phyloP scores from a whole-genome alignment of 2,888 invertebrate genomes.

The Acanthosepion lycidas region DNA sequence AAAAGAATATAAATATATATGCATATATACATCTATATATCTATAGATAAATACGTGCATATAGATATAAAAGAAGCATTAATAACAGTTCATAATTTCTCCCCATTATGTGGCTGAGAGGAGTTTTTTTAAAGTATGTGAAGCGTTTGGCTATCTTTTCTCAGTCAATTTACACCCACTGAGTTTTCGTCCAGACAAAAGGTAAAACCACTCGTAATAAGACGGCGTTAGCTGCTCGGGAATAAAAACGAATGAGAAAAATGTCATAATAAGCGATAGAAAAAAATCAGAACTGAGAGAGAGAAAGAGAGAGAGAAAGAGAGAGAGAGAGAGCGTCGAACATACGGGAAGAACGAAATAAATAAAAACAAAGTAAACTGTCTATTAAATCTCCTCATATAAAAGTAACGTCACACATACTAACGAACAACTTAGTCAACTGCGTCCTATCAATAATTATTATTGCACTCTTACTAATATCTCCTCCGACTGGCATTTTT shows the following conservation, averaged over 20 bases:
- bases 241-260: not conserved
- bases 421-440: no score
- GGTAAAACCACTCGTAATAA: not conserved
- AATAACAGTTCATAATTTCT: no score
- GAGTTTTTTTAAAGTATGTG: no score
- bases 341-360: not conserved
- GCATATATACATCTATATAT: not conserved
- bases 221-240: not conserved
- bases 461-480: no score
- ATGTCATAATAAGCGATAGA: not conserved
- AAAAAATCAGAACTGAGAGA: not conserved
- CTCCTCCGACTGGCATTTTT: no score
- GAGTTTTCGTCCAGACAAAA: not conserved
- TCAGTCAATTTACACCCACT: no score
- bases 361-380: not conserved
- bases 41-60: not conserved
- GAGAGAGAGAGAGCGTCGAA: not conserved
- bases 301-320: not conserved
- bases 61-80: not conserved
- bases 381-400: no score
- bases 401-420: no score
- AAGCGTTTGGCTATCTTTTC: no score
- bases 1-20: not conserved
- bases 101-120: no score
- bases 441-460: no score